Evolutionary conservation across 1,140 invertebrate genomes (phyloP).

Genomic region (Diabrotica virgifera): DNA sequence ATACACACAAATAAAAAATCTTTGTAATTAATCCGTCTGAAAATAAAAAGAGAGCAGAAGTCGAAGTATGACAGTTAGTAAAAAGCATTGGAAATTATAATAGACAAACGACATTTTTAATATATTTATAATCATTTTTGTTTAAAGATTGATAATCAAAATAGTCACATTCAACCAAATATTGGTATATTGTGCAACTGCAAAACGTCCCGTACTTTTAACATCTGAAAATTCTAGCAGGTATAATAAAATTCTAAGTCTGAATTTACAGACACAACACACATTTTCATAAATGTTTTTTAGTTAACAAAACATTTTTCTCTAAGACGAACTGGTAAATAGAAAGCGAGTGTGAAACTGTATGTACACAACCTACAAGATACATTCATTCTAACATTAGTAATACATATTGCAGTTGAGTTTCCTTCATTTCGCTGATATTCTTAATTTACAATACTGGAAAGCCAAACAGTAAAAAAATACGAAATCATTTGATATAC

Average conservation of each 20-base stretch:
- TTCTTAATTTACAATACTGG: no score
- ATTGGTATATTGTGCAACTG: background rate
- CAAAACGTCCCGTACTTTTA: slow-evolving; percentile 6
- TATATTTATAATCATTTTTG: background rate
- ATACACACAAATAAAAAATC: no score
- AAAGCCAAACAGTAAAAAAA: no score
- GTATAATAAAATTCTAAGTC: background rate
- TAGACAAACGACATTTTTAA: background rate
- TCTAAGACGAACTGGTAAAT: slow-evolving; percentile 5
- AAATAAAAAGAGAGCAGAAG: background rate
- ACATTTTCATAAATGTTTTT: slow-evolving; percentile 10
- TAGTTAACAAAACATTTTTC: slow-evolving; percentile 5
- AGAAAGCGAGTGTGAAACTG: background rate
- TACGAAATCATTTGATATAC: no score
- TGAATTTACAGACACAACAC: background rate
- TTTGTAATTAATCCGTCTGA: no score
- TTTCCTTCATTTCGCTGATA: background rate
- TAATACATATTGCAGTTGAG: slow-evolving; percentile 33
- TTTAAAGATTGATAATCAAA: background rate
- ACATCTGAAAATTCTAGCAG: background rate
- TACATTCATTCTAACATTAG: slow-evolving; percentile 31
- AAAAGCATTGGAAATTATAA: background rate
- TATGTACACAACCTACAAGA: slow-evolving; percentile 22
- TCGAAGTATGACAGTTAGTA: background rate
- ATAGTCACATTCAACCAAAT: background rate